Conservation (phyloP, 1,140 invertebrate species). For the Tetranychus cinnabarinus region DNA sequence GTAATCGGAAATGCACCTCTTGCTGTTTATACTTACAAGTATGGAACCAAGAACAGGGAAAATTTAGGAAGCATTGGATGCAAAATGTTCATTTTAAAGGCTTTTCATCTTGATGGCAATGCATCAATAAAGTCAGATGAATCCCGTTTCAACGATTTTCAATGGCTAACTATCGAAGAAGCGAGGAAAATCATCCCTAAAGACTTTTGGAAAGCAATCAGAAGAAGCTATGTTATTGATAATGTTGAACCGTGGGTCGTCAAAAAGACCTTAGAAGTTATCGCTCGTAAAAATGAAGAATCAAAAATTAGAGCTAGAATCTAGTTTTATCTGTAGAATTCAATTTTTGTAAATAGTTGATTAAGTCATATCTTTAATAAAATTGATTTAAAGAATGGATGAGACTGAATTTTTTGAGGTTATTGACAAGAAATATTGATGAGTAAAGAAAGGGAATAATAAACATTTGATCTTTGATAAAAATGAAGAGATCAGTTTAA, state of each 20-base stretch:
- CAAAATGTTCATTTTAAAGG: background rate
- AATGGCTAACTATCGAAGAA: background rate
- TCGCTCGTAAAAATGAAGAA: too few relatives aligned
- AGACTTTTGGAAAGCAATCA: background rate
- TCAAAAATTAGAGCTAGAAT: too few relatives aligned
- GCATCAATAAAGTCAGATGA: background rate
- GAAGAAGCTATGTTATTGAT: background rate
- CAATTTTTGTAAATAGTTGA: too few relatives aligned
- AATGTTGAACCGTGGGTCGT: background rate
- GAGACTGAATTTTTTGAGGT: too few relatives aligned
- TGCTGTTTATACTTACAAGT: background rate
- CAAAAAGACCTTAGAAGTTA: too few relatives aligned
- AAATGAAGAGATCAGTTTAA: too few relatives aligned
- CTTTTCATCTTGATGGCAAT: background rate
- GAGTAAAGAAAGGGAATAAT: too few relatives aligned
- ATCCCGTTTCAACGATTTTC: background rate
- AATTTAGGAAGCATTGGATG: background rate
- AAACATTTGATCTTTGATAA: too few relatives aligned
- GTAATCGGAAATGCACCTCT: background rate
- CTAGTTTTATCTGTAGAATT: too few relatives aligned
- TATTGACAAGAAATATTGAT: too few relatives aligned
- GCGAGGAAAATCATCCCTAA: background rate
- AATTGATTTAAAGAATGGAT: too few relatives aligned
- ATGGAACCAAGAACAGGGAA: background rate
- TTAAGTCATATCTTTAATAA: too few relatives aligned